Percentiles rank a stretch among this genome's conserved stretches.
phyloP scores from a whole-genome alignment of 2,888 invertebrate genomes.

The Eupithecia dodoneata region DNA sequence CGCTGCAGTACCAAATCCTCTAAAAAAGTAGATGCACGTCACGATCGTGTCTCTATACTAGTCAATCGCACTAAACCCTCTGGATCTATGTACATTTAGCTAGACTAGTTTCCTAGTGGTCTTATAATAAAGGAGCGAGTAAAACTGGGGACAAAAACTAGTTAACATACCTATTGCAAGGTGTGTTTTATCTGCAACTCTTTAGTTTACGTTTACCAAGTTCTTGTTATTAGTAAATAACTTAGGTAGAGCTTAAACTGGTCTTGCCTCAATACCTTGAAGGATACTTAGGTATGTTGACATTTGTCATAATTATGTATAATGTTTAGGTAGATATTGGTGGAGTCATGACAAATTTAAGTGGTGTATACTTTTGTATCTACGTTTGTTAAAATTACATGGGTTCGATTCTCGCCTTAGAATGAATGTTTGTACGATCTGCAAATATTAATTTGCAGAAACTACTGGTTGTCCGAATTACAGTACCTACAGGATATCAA shows the following conservation, averaged over 20 bases:
- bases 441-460: too few relatives aligned
- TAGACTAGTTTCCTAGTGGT: background rate
- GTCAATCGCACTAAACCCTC: too few relatives aligned
- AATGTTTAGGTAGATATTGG: background rate
- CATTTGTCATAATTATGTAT: background rate
- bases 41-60: too few relatives aligned
- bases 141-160: background rate
- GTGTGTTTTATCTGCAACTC: constrained; percentile 31
- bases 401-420: too few relatives aligned
- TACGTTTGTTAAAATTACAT: background rate
- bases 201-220: constrained; percentile 13
- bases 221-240: constrained; percentile 4
- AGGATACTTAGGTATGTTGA: background rate
- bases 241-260: background rate
- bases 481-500: too few relatives aligned
- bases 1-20: too few relatives aligned
- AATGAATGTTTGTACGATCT: too few relatives aligned
- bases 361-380: background rate
- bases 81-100: background rate
- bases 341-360: background rate
- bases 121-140: background rate
- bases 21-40: too few relatives aligned
- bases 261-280: background rate
- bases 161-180: constrained; percentile 17
- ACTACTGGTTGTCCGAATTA: too few relatives aligned